Base-by-base conservation (phyloP, 2,888 invertebrate genomes). In the Hypena proboscidalis region DNA sequence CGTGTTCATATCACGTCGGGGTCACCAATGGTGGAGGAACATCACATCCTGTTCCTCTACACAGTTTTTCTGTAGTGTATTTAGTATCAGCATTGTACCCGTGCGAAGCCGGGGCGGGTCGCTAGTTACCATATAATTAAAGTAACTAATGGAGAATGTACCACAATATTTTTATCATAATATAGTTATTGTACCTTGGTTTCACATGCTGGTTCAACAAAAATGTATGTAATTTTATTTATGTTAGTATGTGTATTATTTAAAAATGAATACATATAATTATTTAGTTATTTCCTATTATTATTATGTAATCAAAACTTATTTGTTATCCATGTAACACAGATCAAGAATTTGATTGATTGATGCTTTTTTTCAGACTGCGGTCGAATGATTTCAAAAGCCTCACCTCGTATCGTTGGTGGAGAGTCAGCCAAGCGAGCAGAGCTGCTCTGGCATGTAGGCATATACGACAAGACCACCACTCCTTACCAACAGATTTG, bases 391-490 rank as follows among this genome's bases (percentile, higher is more conserved):
- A 64, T 58, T 4, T 65, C 81, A 0, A 55, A 56, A 0, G 83
- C 76, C 0, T 63, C 68, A 3, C 72, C 83, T 5, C 63, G 92
- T 22, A 70, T 91, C 17, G 75, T 85, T 3, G 90, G 73, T 54
- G 60, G 68, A 0, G 74, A 73, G 0, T 29, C 13, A 4, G 63
- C 61, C 3, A 61, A 79, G 27, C 62, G 74, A 1, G 85, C 82
- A 1, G 78, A 82, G 38, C 66, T 90, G 33, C 93, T 93, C 0
- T 93, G 93, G 93, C 92, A 93, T 54, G 86, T 85, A 0, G 91
- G 91, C 0, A 79, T 93, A 1, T 93, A 92, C 61, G 67, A 72
- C 1, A 84, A 80, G 54, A 74, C 74, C 3, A 67, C 74, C 7
- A 77, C 61, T 0, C 74, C 83, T 0, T 91, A 87, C 81, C 77